phyloP scores from a whole-genome alignment of 30 jellyfish, hydroid and myxozoan species.

The Chironex yamaguchii region DNA sequence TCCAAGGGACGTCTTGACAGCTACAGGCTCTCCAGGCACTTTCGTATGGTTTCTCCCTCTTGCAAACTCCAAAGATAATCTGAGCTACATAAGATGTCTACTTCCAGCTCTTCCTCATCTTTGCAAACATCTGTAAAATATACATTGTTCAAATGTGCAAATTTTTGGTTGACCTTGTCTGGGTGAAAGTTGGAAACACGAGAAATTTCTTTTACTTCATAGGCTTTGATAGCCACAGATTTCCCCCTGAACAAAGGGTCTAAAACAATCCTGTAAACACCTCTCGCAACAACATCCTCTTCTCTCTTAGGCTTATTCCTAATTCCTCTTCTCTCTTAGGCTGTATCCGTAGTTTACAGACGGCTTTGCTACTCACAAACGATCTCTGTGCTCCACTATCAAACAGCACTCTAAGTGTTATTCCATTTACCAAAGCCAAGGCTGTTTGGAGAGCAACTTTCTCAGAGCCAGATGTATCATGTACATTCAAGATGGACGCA shows the following conservation, averaged over 20 bases:
- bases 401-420: conserved; percentile 17
- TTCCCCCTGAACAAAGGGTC: conserved; percentile 23
- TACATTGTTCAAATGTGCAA: conserved; percentile 18
- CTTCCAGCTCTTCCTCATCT: conserved; percentile 22
- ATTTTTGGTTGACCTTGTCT: conserved; percentile 10
- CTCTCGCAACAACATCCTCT: background rate
- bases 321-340: conserved; percentile 31
- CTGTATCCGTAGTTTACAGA: background rate
- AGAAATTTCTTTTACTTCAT: conserved; percentile 27
- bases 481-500: conserved; percentile 36
- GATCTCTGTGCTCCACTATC: conserved; percentile 48
- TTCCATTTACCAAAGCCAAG: conserved; percentile 3
- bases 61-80: conserved; percentile 20
- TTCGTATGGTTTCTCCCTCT: conserved; percentile 7
- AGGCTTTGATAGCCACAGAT: conserved; percentile 20
- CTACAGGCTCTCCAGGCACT: conserved; percentile 51
- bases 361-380: conserved; percentile 19
- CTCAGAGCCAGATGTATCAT: conserved; percentile 47
- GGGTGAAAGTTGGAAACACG: conserved; percentile 21
- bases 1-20: conserved; percentile 30
- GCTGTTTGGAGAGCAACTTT: conserved; percentile 44
- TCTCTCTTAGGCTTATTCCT: conserved; percentile 15
- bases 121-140: conserved; percentile 36
- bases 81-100: conserved; percentile 32
- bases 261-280: conserved; percentile 16